Conservation (phyloP, 2,113 vertebrate species). For the Ardeotis arabs region DNA sequence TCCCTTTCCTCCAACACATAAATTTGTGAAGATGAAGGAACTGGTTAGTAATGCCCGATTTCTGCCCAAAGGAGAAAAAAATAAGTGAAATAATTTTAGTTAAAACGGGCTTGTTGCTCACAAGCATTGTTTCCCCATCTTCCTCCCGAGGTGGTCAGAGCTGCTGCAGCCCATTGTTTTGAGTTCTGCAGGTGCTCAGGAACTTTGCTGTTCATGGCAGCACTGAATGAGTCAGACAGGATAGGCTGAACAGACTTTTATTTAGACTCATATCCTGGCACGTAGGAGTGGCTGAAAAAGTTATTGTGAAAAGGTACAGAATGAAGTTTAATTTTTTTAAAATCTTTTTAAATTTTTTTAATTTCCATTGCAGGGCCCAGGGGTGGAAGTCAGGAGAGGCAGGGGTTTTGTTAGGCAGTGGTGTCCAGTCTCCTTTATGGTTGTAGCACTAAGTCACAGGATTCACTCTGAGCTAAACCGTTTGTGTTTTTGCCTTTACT, state of each 20-base stretch:
- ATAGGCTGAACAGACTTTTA: background rate
- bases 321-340: background rate
- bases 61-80: background rate
- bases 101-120: background rate
- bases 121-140: background rate
- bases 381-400: background rate
- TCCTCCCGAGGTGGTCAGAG: background rate
- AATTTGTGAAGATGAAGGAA: background rate
- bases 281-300: background rate
- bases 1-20: background rate
- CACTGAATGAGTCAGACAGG: background rate
- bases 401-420: background rate
- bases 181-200: background rate
- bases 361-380: background rate
- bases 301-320: background rate
- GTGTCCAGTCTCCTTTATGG: background rate
- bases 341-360: background rate
- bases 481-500: background rate
- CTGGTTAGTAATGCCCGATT: background rate
- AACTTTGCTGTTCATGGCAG: background rate
- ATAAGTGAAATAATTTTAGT: background rate
- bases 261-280: background rate
- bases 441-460: background rate
- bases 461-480: background rate
- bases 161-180: background rate